phyloP scores from a whole-genome alignment of 2,888 invertebrate genomes.

The Orthonevra nobilis region DNA sequence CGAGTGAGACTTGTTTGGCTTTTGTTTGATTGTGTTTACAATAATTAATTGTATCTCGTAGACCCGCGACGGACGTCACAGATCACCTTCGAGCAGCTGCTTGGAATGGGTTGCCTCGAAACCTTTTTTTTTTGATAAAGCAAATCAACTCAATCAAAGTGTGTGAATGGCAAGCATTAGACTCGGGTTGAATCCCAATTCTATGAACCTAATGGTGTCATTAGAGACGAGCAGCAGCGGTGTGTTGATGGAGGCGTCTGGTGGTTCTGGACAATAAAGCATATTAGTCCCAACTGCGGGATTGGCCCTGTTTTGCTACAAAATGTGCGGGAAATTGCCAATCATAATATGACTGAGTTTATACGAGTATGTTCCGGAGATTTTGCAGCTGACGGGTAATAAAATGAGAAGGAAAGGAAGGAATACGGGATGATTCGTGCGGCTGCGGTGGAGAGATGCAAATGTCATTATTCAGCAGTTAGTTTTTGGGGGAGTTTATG shows the following conservation, averaged over 20 bases:
- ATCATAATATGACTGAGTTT: slow-evolving; percentile 56
- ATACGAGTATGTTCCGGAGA: slow-evolving; percentile 29
- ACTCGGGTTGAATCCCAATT: slow-evolving; percentile 17
- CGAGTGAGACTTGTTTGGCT: slow-evolving; percentile 52
- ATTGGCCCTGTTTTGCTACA: background rate
- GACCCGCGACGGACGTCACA: background rate
- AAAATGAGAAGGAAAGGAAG: slow-evolving; percentile 30
- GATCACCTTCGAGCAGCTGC: slow-evolving; percentile 44
- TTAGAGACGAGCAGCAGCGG: slow-evolving; percentile 10
- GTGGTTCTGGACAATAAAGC: slow-evolving; percentile 59
- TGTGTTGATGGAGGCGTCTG: slow-evolving; percentile 52
- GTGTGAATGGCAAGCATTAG: slow-evolving; percentile 9
- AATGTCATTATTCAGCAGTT: slow-evolving; percentile 70
- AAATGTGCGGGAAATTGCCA: slow-evolving; percentile 39
- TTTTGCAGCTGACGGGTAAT: slow-evolving; percentile 58
- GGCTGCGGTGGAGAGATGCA: slow-evolving; percentile 33
- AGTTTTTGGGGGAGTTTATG: slow-evolving; percentile 58
- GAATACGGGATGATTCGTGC: slow-evolving; percentile 25
- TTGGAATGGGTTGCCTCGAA: slow-evolving; percentile 32
- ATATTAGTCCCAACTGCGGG: slow-evolving; percentile 26
- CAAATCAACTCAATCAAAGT: slow-evolving; percentile 65
- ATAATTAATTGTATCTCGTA: slow-evolving; percentile 60
- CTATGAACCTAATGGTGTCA: slow-evolving; percentile 54
- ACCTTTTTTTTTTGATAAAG: slow-evolving; percentile 67
- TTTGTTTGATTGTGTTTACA: slow-evolving; percentile 59